A percentile compares a stretch with the other conserved stretches of the same genome.
These are phyloP conservation scores for Pseudopipra pipra DNA, from an alignment of 2,113 vertebrate species.

Conservation along the genomic window DNA sequence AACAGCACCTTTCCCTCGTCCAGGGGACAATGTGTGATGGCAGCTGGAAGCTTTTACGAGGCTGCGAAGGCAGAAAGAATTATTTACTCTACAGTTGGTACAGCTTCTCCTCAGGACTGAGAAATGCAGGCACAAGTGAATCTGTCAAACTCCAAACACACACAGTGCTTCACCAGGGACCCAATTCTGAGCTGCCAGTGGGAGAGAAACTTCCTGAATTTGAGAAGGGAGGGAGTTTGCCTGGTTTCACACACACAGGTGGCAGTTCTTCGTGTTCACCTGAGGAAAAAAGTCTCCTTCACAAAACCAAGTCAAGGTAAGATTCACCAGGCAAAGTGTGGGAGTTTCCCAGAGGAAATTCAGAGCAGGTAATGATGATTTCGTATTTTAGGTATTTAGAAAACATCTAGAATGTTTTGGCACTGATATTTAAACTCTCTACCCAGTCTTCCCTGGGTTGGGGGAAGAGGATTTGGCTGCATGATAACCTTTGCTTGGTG, in stretches of 20 bases:
- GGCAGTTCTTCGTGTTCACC: background rate
- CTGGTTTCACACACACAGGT: too few species aligned
- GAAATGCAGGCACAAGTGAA: background rate
- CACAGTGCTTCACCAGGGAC: background rate
- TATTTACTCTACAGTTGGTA: background rate
- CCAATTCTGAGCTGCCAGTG: background rate
- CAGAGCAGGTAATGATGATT: background rate
- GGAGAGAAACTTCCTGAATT: background rate
- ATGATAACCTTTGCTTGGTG: background rate
- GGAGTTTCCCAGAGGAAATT: background rate
- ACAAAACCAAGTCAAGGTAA: background rate
- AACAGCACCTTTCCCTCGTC: background rate
- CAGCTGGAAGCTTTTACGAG: background rate
- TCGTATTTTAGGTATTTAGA: background rate
- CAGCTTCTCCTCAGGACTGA: background rate
- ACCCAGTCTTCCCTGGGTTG: fast-evolving
- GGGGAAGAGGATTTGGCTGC: background rate
- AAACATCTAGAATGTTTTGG: background rate
- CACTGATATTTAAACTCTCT: background rate
- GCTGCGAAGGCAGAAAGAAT: background rate
- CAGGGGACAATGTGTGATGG: background rate
- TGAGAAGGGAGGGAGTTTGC: background rate
- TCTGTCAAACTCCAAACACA: background rate
- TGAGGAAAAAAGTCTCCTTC: background rate
- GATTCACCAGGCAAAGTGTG: background rate